Evolutionary conservation across 2,797 vertebrate genomes (phyloP), one percentile per base, ranked within the genome.

Genomic region (Hybognathus amarus): DNA sequence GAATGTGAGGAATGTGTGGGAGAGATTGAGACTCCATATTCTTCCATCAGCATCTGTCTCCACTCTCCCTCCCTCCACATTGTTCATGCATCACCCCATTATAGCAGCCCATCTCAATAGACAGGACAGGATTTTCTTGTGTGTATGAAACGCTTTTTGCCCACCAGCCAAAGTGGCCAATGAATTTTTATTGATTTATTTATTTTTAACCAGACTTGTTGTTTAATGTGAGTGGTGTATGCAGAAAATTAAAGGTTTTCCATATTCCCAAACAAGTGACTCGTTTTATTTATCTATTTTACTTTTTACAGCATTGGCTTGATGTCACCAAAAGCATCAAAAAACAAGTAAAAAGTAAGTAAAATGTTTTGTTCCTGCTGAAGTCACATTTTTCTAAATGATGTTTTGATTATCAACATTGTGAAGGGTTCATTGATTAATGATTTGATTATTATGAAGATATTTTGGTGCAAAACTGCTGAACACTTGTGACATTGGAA

Each of bases 341-440:
- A 95, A 99, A 99, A 74, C 98, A 99, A 96, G 98, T 99, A 27
- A 98, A 98, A 97, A 99, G 98, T 99, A 96, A 97, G 98, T 97
- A 30, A 6, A 70, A 45, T 54, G 1, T 30, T 12, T 18, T 17
- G 22, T 54, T 67, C 12, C 18, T 27, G 18, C 20, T 8, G 13
- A 40, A 27, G 2, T 80, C 22, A 42, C 36, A 33, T 13, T 75
- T 36, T 6, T 13, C 15, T 15, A 11, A 56, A 50, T 70, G 5
- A 10, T 45, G 36, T 45, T 71, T 54, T 74, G 22, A 75, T 76
- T 40, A 36, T 30, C 30, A 36, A 36, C 71, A 22, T 52, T 54
- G 22, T 27, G 56, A 59, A 13, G n/a, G 11, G 2, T 59, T 2
- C 11, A 24, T 59, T 59, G 11, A 5, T 59, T 2, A 61, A 13